Evolutionary conservation across 2,888 invertebrate genomes (phyloP).

Genomic region (Thymelicus lineola): DNA sequence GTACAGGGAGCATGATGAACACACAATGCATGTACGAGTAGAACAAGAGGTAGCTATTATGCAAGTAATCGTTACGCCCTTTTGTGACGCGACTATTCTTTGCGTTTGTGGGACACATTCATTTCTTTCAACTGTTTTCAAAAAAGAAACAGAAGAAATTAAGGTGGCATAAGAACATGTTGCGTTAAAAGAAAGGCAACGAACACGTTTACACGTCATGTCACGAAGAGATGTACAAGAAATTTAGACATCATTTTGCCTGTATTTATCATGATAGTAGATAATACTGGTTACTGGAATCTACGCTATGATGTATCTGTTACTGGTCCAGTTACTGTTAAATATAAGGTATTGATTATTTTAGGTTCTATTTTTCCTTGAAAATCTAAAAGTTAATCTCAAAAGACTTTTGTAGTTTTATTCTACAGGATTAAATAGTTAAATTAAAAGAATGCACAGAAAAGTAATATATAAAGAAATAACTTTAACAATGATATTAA

Average conservation of each 20-base stretch:
- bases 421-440: not conserved
- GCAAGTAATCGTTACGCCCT: conserved; percentile 26
- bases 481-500: not conserved
- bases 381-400: no score
- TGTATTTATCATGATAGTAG: not conserved
- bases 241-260: not conserved
- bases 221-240: not conserved
- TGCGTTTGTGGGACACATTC: conserved; percentile 29
- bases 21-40: conserved; percentile 5
- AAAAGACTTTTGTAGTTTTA: no score
- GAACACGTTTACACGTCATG: conserved; percentile 10
- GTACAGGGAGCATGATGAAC: conserved; percentile 3
- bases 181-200: conserved; percentile 12
- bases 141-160: conserved; percentile 23
- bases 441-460: not conserved
- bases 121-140: conserved; percentile 17
- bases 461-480: not conserved
- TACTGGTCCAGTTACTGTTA: no score
- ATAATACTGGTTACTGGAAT: not conserved
- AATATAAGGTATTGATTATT: no score
- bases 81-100: conserved; percentile 23
- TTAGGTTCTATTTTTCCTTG: no score
- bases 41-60: conserved; percentile 15
- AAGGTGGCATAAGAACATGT: conserved; percentile 7
- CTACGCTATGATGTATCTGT: not conserved